A percentile compares a stretch with the other conserved stretches of the same genome.
Conservation (phyloP, 2,797 vertebrate genomes). For the Chelon auratus region DNA sequence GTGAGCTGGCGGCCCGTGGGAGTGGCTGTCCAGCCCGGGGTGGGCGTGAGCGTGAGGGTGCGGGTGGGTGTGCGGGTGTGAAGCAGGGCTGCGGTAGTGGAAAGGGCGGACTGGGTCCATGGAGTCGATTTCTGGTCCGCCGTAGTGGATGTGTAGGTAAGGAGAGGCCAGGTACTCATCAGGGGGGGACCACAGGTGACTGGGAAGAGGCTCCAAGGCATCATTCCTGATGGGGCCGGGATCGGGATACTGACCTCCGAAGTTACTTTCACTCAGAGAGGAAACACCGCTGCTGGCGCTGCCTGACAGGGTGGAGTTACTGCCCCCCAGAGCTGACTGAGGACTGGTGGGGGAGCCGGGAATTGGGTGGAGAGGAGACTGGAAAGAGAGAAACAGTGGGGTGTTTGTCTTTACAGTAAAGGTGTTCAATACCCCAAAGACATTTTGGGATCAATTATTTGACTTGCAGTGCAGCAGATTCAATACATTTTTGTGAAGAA, state of each 20-base stretch:
- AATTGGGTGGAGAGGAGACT: constrained; percentile 98
- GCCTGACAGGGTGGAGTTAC: constrained; percentile 97
- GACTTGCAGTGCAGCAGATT: neutral
- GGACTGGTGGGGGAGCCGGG: constrained; percentile 98
- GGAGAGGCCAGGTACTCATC: constrained; percentile 93
- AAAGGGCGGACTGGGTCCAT: constrained; percentile 87
- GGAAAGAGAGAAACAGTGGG: constrained; percentile 36
- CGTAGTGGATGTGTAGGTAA: constrained; percentile 97
- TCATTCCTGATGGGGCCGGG: constrained; percentile 92
- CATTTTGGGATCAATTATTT: neutral
- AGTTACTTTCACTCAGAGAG: constrained; percentile 98
- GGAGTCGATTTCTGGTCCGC: constrained; percentile 93
- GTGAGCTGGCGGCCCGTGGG: constrained; percentile 78
- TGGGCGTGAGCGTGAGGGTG: constrained; percentile 79
- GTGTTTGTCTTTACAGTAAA: constrained; percentile 19
- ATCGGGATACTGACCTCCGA: constrained; percentile 94
- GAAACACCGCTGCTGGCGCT: constrained; percentile 99
- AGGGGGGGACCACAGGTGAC: constrained; percentile 94
- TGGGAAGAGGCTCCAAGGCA: constrained; percentile 91
- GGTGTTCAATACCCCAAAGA: too few species aligned
- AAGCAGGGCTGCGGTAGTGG: constrained; percentile 85
- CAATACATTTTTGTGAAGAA: neutral
- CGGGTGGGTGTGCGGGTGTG: constrained; percentile 88
- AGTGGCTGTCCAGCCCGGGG: constrained; percentile 80
- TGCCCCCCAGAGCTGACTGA: constrained; percentile 96